These are phyloP conservation scores for Macrostomum lignano DNA, from an alignment of 1,140 invertebrate species.

Conservation along the genomic window DNA sequence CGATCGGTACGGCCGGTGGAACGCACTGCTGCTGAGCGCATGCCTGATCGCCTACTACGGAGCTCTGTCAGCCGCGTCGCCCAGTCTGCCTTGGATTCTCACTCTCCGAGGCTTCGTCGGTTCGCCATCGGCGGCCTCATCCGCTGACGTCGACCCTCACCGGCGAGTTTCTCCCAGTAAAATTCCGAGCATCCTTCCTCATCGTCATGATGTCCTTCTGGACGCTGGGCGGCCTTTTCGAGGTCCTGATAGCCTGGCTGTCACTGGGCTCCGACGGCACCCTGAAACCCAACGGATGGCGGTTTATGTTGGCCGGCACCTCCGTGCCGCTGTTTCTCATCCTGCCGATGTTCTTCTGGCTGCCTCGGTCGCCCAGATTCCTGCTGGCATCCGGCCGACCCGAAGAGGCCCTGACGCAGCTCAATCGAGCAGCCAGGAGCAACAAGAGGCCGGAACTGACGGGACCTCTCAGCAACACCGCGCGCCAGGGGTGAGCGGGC, in stretches of 20 bases:
- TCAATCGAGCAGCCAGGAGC: constrained; percentile 50
- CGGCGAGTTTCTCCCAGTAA: constrained; percentile 64
- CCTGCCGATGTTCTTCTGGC: too few relatives aligned
- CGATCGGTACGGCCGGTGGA: too few relatives aligned
- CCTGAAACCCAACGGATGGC: constrained; percentile 61
- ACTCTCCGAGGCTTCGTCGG: constrained; percentile 51
- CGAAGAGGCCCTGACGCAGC: constrained; percentile 48
- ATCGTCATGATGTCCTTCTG: constrained; percentile 45
- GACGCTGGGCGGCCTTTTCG: constrained; percentile 16
- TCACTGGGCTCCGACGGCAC: too few relatives aligned
- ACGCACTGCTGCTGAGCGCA: too few relatives aligned
- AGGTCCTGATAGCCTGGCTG: constrained; percentile 46
- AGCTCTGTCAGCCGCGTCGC: constrained; percentile 49
- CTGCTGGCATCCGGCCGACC: constrained; percentile 50
- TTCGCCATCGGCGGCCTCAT: constrained; percentile 72
- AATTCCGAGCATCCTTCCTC: constrained; percentile 63
- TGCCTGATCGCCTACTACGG: constrained; percentile 50
- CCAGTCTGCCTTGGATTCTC: constrained; percentile 56
- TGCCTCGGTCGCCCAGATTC: constrained; percentile 62
- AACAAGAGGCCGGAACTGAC: too few relatives aligned
- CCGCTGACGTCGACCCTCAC: constrained; percentile 64
- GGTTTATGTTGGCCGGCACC: constrained; percentile 57
- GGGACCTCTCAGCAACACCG: too few relatives aligned
- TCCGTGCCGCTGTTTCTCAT: constrained; percentile 53
- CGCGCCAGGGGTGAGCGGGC: too few relatives aligned